Evolutionary conservation across 2,888 invertebrate species (phyloP), one percentile per base, ranked within the genome.

Genomic region (Drepana falcataria): DNA sequence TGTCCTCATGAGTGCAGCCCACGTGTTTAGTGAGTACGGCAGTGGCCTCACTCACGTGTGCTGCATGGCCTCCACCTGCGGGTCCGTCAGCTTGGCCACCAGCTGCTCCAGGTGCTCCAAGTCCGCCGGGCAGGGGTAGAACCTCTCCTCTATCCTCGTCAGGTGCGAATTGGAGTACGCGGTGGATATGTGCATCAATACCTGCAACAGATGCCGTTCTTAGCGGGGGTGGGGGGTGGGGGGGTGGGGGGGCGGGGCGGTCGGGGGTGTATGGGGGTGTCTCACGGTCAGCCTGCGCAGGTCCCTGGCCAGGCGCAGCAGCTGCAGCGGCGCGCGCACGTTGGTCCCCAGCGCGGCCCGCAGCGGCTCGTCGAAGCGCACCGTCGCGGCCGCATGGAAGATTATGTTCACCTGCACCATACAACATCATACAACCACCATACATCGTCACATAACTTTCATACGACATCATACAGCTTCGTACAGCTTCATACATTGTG

Each of bases 331-430:
- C 51, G 95, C 94, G 35, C 93, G 87, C 2, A 97, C 95, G 79
- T 97, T 97, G 72, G 96, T 96, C 51, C 93, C 92, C 49, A 96
- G 92, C 0, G 97, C 96, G 1, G 94, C 85, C 75, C 94, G 93
- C 0, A 98, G 86, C 51, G 94, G 94, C 75, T 97, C 97, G 78
- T 97, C 96, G 71, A 98, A 98, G 70, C 95, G 93, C 3, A 98
- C 96, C 0, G 98, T 98, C 0, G 98, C 99, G 0, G 98, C 98
- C 5, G 95, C 95, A 76, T 99, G 97, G 81, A 99, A 95, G 5
- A 94, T 92, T 55, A 95, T 83, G 66, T 94, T 91, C 51, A 90
- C 87, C 91, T 91, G 78, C 0, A 77, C 69, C 33, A 47, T 49
- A 53, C 94, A 92, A 35, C 37, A 37, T 37, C 37, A 37, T 37